Evolutionary conservation across 2,113 vertebrate species (phyloP).

Genomic region (Cyprinodon tularosa): DNA sequence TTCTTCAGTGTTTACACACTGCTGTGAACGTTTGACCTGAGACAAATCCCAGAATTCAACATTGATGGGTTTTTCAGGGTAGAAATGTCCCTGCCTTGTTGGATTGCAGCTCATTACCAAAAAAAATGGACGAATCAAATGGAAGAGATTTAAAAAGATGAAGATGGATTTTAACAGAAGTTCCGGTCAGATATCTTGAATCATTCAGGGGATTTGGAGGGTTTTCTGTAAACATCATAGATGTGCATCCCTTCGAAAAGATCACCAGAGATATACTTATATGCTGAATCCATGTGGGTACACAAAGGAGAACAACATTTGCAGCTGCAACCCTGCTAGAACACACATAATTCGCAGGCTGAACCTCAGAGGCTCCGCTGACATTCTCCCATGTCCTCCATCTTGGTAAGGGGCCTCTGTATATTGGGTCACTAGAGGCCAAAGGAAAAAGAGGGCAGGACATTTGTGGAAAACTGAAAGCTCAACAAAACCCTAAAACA

Average conservation of each 20-base stretch:
- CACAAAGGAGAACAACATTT: constrained; percentile 48
- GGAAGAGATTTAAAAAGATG: neutral
- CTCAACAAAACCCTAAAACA: constrained; percentile 29
- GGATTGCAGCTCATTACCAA: neutral
- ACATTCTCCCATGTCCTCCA: constrained; percentile 68
- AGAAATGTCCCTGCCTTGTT: neutral
- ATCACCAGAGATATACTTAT: constrained; percentile 42
- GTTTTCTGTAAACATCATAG: constrained; percentile 63
- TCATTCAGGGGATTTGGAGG: constrained; percentile 40
- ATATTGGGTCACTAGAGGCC: constrained; percentile 63
- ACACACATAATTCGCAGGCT: neutral
- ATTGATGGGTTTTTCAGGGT: constrained; percentile 20
- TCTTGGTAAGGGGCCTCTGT: constrained; percentile 44
- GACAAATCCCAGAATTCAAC: constrained; percentile 41
- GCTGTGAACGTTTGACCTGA: constrained; percentile 60
- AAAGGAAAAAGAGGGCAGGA: constrained; percentile 56
- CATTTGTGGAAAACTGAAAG: constrained; percentile 49
- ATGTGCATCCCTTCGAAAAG: constrained; percentile 57
- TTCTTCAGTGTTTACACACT: constrained; percentile 29
- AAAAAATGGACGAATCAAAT: constrained; percentile 1
- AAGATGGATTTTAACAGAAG: constrained; percentile 13
- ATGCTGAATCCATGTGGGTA: neutral
- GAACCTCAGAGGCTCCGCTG: constrained; percentile 61
- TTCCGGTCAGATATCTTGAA: constrained; percentile 34
- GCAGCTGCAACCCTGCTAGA: neutral